Evolutionary conservation across 2,797 vertebrate genomes (phyloP), one percentile per base, ranked within the genome.

Genomic region (Mormyrus hasselquistii): DNA sequence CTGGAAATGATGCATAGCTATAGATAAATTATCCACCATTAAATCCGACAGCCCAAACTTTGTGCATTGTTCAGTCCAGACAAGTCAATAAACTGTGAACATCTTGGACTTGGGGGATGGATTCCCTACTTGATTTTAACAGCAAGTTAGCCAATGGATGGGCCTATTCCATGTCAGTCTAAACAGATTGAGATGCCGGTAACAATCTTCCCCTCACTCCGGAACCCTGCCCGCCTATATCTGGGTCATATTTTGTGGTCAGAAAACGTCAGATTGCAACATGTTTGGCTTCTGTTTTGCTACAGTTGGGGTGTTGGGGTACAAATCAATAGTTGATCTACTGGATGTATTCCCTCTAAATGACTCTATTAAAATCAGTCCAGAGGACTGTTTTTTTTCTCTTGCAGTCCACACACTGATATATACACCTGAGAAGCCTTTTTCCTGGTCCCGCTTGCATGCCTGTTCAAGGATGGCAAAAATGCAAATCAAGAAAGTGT

Each of bases 81-180:
- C 76, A 79, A 82, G 87, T 88, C 89, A 87, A 89, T 89, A 89
- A 88, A 57, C 44, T 76, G 22, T 86, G 87, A 86, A 59, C 55
- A 29, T 22, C 79, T 89, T 38, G n/a, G 55, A 50, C 62, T 10
- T 76, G 25, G 29, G 86, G 89, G 90, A 92, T 89, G 62, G 76
- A 90, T 89, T 25, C 53, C 76, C 88, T 87, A 38, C 87, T 87
- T 86, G 65, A 82, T 73, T 88, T 89, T 91, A 90, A 91, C 87
- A 85, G 87, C 53, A 83, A 89, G 69, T 89, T 90, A 52, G 41
- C 62, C 86, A 79, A 62, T 83, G 76, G 55, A 88, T 87, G 73
- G 85, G 73, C 90, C 90, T 55, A 89, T 92, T 87, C 89, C 65
- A 73, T 90, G 89, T 89, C 57, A 90, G 82, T 89, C 59, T 53